Evolutionary conservation across 1,140 invertebrate species (phyloP).

Genomic region (Drosophila nikananu): DNA sequence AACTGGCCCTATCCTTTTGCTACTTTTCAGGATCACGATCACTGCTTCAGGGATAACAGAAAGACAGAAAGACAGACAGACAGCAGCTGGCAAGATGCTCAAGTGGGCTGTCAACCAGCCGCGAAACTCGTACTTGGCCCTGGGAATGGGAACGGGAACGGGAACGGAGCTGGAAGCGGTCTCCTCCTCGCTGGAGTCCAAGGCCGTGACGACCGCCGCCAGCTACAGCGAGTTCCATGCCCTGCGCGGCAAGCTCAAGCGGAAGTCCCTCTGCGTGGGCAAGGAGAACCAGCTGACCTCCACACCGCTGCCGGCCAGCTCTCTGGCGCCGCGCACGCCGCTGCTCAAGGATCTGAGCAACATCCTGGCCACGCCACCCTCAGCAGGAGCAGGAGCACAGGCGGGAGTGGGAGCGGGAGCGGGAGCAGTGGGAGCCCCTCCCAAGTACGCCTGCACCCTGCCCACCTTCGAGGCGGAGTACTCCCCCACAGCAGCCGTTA

Average conservation of each 20-base stretch:
- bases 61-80: background rate
- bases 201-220: conserved; percentile 6
- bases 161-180: conserved; percentile 7
- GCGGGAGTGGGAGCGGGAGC: too few species aligned
- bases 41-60: background rate
- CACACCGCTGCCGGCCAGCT: conserved; percentile 67
- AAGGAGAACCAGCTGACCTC: background rate
- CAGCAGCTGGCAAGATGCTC: conserved; percentile 74
- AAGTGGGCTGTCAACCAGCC: conserved; percentile 84
- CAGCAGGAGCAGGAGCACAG: background rate
- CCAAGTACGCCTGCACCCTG: conserved; percentile 57
- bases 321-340: conserved; percentile 38
- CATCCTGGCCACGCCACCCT: background rate
- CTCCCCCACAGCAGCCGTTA: conserved; percentile 70
- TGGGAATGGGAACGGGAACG: conserved; percentile 15
- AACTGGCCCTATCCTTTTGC: conserved; percentile 39
- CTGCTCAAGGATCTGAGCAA: conserved; percentile 67
- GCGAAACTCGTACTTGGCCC: conserved; percentile 68
- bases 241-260: conserved; percentile 43
- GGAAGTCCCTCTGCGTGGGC: conserved; percentile 38
- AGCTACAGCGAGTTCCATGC: conserved; percentile 56
- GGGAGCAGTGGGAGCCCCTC: conserved; percentile 1
- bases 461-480: conserved; percentile 78
- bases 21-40: conserved; percentile 27
- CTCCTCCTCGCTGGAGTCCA: conserved; percentile 14